Evolutionary conservation across 2,113 vertebrate species (phyloP).

Genomic region (Xenotilapia flavipinnis): DNA sequence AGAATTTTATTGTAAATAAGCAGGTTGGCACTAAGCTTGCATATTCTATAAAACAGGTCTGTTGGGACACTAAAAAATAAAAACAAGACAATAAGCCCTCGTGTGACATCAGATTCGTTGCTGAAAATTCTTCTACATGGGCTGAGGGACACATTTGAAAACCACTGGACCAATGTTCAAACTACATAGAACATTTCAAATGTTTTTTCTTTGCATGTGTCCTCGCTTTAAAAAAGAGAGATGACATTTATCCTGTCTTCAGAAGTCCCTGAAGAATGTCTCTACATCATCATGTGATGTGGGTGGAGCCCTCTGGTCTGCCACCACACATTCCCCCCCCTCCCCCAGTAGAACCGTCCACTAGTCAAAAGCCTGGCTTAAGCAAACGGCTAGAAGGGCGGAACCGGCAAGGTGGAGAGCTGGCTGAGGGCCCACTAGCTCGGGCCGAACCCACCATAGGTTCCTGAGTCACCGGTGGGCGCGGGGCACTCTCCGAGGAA

Average conservation of each 20-base stretch:
- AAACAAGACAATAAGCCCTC: not conserved
- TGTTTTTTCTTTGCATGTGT: not conserved
- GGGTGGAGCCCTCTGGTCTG: not conserved
- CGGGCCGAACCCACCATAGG: not conserved
- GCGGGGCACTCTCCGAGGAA: not conserved
- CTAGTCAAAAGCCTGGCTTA: not conserved
- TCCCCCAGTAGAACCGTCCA: not conserved
- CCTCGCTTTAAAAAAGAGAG: not conserved
- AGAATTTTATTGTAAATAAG: not conserved
- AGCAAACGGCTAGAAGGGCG: not conserved
- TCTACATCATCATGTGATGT: not conserved
- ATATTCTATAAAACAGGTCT: not conserved
- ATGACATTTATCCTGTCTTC: not conserved
- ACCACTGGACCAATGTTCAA: not conserved
- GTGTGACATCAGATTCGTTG: not conserved
- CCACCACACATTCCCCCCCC: not conserved
- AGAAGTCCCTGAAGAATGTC: not conserved
- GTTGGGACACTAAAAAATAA: not conserved
- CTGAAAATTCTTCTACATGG: not conserved
- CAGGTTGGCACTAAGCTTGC: not conserved
- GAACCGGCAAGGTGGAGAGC: not conserved
- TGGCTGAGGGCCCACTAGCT: not conserved
- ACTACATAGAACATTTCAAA: not conserved
- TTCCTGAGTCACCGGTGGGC: not conserved
- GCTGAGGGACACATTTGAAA: not conserved